Evolutionary conservation across 2,113 vertebrate species (phyloP).

Genomic region (Lanius collurio): DNA sequence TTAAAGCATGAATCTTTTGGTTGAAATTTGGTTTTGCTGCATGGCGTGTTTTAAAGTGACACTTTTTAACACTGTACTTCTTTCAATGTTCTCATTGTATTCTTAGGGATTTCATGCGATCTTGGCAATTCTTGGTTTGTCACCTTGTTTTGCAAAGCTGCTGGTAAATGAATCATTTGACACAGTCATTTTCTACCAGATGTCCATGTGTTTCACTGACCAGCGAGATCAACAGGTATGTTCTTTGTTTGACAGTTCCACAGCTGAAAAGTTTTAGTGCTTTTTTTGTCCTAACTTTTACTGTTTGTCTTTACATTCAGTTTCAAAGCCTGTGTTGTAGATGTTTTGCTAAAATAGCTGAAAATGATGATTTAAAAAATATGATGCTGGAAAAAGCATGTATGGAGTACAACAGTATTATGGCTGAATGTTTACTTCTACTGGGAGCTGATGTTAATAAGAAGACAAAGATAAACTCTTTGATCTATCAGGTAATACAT

Average conservation of each 20-base stretch:
- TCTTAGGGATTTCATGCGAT: conserved; percentile 84
- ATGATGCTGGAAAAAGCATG: conserved; percentile 90
- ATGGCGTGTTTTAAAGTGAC: background rate
- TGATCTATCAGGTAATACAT: conserved; percentile 87
- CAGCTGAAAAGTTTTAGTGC: background rate
- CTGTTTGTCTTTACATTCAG: conserved; percentile 64
- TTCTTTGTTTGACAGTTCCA: background rate
- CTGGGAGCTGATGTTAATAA: conserved; percentile 88
- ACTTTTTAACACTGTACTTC: background rate
- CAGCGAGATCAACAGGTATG: conserved; percentile 76
- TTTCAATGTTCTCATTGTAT: background rate
- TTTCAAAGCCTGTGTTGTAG: conserved; percentile 84
- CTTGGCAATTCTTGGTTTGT: conserved; percentile 82
- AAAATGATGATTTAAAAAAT: conserved; percentile 80
- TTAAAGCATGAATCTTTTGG: background rate
- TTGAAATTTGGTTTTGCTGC: background rate
- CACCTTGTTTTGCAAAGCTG: conserved; percentile 80
- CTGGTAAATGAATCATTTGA: conserved; percentile 87
- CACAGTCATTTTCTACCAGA: conserved; percentile 84
- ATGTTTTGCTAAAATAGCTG: conserved; percentile 86
- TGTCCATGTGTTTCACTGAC: conserved; percentile 75
- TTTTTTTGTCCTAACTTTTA: background rate
- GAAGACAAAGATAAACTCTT: conserved; percentile 81
- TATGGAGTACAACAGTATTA: conserved; percentile 75
- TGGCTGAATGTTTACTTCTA: conserved; percentile 89